A percentile compares a stretch with the other conserved stretches of the same genome.
phyloP scores from a whole-genome alignment of 2,797 vertebrate species.

The Pempheris klunzingeri region DNA sequence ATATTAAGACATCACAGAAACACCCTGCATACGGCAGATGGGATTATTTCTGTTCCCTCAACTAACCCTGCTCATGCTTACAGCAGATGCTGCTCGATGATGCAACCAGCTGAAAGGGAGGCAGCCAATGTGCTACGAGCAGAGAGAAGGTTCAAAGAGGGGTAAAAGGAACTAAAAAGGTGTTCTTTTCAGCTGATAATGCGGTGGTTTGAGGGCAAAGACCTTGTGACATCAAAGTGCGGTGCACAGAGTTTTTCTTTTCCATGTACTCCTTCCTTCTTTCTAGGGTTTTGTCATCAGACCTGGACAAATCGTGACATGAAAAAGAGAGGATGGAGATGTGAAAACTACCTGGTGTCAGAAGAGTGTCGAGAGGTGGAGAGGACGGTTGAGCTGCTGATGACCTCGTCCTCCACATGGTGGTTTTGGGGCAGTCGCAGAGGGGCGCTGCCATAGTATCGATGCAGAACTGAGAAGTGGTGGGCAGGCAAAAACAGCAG shows the following conservation, averaged over 20 bases:
- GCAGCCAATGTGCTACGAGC: background rate
- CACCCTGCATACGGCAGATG: background rate
- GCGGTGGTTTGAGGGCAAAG: slow-evolving; percentile 4
- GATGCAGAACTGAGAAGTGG: slow-evolving; percentile 74
- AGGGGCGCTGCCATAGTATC: slow-evolving; percentile 73
- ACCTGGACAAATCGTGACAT: background rate
- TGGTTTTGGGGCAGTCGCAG: slow-evolving; percentile 83
- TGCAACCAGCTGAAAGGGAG: slow-evolving; percentile 68
- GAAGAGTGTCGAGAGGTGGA: slow-evolving; percentile 68
- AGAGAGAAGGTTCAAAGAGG: slow-evolving; percentile 36
- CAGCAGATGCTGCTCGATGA: slow-evolving; percentile 51
- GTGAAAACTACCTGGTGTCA: slow-evolving; percentile 76
- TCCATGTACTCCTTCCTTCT: background rate
- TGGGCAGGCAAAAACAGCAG: background rate
- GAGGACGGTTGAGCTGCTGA: slow-evolving; percentile 78
- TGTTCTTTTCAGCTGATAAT: slow-evolving; percentile 22
- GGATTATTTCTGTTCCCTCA: slow-evolving; percentile 21
- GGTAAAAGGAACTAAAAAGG: slow-evolving; percentile 25
- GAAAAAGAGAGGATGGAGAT: background rate
- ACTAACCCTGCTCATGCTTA: slow-evolving; percentile 4
- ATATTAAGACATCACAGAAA: slow-evolving; percentile 7
- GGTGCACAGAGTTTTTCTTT: background rate
- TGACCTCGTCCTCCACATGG: slow-evolving; percentile 85
- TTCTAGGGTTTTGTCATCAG: slow-evolving; percentile 5
- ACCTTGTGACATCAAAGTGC: slow-evolving; percentile 24